phyloP scores from a whole-genome alignment of 2,113 vertebrate genomes.

The Psittacula cyanocephala region DNA sequence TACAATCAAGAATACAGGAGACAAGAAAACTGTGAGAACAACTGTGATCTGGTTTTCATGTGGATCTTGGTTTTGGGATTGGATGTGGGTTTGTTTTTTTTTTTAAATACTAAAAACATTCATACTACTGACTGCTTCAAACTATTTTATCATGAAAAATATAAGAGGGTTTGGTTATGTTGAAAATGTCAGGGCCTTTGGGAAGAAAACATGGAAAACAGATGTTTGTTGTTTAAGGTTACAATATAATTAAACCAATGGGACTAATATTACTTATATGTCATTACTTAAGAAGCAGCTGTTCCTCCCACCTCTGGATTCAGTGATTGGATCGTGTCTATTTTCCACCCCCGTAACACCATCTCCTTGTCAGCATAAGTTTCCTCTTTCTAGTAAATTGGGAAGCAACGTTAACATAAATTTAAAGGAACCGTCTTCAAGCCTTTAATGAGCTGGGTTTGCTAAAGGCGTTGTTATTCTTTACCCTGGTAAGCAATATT shows the following conservation, averaged over 20 bases:
- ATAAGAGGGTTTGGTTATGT: neutral
- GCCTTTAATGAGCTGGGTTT: neutral
- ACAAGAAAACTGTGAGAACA: neutral
- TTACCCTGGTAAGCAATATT: neutral
- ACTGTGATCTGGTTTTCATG: neutral
- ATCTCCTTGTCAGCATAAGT: neutral
- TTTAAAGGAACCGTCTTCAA: neutral
- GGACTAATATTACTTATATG: conserved; percentile 36
- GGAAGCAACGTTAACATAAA: neutral
- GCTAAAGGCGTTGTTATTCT: neutral
- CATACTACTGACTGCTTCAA: neutral
- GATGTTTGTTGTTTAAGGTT: conserved; percentile 63
- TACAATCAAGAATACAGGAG: neutral
- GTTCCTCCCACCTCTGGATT: neutral
- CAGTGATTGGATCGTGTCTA: neutral
- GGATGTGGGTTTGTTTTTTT: neutral
- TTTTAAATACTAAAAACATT: neutral
- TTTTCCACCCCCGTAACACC: neutral
- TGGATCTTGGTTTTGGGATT: neutral
- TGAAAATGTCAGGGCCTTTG: conserved; percentile 29
- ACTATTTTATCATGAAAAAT: neutral
- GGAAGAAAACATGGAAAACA: conserved; percentile 43
- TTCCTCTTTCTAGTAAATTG: neutral
- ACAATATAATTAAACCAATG: conserved; percentile 41
- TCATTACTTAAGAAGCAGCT: conserved; percentile 38